Evolutionary conservation across 2,888 invertebrate genomes (phyloP).

Genomic region (Meandrusa payeni): DNA sequence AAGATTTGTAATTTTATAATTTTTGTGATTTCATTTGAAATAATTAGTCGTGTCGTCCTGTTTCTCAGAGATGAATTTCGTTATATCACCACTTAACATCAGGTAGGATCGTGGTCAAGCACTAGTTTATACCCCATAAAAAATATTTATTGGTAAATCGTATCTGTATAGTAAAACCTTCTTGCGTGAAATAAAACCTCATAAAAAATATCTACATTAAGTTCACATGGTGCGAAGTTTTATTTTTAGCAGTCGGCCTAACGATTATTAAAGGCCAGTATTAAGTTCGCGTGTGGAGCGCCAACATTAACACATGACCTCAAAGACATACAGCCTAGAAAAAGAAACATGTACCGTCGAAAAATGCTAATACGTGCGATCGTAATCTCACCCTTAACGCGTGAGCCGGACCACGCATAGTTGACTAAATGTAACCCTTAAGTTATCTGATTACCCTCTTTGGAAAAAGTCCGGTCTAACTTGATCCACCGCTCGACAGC

Average conservation of each 20-base stretch:
- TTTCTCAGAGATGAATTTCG: too few species aligned
- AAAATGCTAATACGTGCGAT: constrained; percentile 74
- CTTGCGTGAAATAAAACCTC: too few species aligned
- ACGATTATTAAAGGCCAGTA: constrained; percentile 27
- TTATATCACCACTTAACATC: too few species aligned
- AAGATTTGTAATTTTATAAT: too few species aligned
- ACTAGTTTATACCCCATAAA: too few species aligned
- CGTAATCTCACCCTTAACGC: constrained; percentile 62
- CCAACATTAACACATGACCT: constrained; percentile 67
- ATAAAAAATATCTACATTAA: too few species aligned
- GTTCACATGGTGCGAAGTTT: background rate
- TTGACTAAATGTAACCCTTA: constrained; percentile 71
- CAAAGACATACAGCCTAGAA: constrained; percentile 58
- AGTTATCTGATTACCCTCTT: constrained; percentile 70
- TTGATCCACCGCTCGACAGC: constrained; percentile 34
- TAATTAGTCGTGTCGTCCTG: too few species aligned
- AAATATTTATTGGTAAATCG: too few species aligned
- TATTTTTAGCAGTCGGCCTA: constrained; percentile 6
- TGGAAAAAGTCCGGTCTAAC: constrained; percentile 41
- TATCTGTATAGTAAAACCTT: too few species aligned
- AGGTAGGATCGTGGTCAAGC: too few species aligned
- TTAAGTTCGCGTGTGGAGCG: constrained; percentile 54
- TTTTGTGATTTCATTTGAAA: too few species aligned
- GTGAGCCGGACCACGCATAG: constrained; percentile 73
- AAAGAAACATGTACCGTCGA: constrained; percentile 47